Conservation (phyloP, 1,140 invertebrate species). For the Drosophila biarmipes region DNA sequence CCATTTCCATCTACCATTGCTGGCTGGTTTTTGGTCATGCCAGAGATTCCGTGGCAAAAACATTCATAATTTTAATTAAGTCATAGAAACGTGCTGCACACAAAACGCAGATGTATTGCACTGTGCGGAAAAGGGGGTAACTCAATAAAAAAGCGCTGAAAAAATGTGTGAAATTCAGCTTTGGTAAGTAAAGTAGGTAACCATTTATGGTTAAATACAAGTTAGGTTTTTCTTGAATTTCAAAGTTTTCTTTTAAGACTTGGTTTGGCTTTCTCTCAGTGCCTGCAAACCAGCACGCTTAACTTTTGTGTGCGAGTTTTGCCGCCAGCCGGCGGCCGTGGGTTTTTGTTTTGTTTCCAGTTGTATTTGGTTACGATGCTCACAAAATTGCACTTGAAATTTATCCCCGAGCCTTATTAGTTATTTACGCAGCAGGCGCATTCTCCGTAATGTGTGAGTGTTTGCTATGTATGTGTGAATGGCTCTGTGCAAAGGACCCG, state of each 20-base stretch:
- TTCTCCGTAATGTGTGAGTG: slow-evolving; percentile 27
- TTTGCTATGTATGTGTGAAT: slow-evolving; percentile 52
- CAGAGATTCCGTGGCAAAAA: slow-evolving; percentile 47
- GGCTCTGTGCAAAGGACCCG: slow-evolving; percentile 59
- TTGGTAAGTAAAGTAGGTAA: too few species aligned
- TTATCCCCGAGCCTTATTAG: slow-evolving; percentile 75
- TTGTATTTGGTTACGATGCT: slow-evolving; percentile 61
- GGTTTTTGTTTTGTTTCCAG: slow-evolving; percentile 45
- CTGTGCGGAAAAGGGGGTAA: background rate
- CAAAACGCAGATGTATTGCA: slow-evolving; percentile 35
- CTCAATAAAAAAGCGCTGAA: too few species aligned
- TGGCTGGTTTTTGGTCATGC: slow-evolving; percentile 35
- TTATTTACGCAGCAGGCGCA: slow-evolving; percentile 70
- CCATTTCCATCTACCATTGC: slow-evolving; percentile 2
- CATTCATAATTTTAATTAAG: slow-evolving; percentile 78
- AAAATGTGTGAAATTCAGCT: too few species aligned
- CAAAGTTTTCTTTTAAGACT: background rate
- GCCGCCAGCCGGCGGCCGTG: slow-evolving; percentile 22
- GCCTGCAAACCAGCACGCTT: slow-evolving; percentile 36
- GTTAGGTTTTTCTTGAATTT: background rate
- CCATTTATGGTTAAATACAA: too few species aligned
- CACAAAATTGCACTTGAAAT: slow-evolving; percentile 73
- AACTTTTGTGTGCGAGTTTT: slow-evolving; percentile 54
- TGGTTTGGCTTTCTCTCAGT: background rate
- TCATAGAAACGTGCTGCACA: slow-evolving; percentile 57